Conservation (phyloP, 2,797 vertebrate species). For the Tauraco hartlaubi region DNA sequence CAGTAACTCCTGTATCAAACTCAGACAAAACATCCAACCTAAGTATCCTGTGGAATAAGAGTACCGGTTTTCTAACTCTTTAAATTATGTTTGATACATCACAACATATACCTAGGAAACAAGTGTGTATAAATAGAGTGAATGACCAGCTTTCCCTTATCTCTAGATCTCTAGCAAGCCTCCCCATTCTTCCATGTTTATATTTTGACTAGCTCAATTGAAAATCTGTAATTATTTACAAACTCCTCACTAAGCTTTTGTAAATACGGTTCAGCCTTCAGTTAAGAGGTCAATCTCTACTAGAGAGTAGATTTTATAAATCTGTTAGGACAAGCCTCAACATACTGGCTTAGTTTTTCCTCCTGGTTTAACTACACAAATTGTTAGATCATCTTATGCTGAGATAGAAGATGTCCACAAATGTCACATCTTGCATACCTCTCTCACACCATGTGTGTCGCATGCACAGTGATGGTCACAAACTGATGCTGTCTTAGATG, state of each 20-base stretch:
- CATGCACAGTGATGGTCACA: fast-evolving
- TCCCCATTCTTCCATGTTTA: fast-evolving
- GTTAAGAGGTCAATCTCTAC: neutral
- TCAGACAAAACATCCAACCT: neutral
- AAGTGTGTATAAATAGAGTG: fast-evolving
- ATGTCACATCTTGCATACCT: fast-evolving
- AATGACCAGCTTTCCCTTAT: neutral
- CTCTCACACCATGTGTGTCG: fast-evolving
- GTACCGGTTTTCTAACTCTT: neutral
- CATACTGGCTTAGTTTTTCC: neutral
- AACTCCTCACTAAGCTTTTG: neutral
- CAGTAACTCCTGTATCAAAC: neutral
- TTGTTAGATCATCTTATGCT: fast-evolving
- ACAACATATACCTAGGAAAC: fast-evolving
- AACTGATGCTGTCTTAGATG: neutral
- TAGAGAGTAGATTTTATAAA: neutral
- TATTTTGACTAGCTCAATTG: neutral
- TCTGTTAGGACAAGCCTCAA: neutral
- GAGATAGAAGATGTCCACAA: fast-evolving
- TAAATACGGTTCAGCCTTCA: neutral
- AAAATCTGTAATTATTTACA: neutral
- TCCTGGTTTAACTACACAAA: neutral
- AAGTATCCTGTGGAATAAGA: neutral
- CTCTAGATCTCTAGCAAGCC: neutral
- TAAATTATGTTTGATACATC: neutral